Conservation (phyloP, 2,113 vertebrate genomes). For the Heloderma charlesbogerti region DNA sequence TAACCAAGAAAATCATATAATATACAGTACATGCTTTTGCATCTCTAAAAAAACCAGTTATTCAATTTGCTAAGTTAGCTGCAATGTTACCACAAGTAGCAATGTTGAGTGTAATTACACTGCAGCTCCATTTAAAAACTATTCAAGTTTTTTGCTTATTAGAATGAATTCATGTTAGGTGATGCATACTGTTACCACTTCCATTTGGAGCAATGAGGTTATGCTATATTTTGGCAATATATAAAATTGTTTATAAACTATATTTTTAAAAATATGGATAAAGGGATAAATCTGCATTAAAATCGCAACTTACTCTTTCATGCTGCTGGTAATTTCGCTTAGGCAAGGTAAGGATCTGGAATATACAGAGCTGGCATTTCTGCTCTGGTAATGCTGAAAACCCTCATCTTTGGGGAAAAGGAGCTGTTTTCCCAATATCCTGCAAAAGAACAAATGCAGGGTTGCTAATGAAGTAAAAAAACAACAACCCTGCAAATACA, state of each 20-base stretch:
- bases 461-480: background rate
- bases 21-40: background rate
- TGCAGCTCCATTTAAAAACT: background rate
- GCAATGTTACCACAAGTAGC: background rate
- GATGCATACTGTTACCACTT: background rate
- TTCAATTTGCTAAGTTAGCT: background rate
- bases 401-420: slow-evolving; percentile 81
- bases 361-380: slow-evolving; percentile 12
- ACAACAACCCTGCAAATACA: slow-evolving; percentile 8
- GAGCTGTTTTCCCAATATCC: slow-evolving; percentile 84
- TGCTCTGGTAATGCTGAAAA: slow-evolving; percentile 78
- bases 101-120: background rate
- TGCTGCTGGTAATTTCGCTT: slow-evolving; percentile 45
- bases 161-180: background rate
- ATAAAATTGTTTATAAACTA: background rate
- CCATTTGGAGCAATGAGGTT: background rate
- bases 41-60: background rate
- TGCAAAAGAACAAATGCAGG: slow-evolving; percentile 39
- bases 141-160: background rate
- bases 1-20: background rate
- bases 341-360: slow-evolving; percentile 25
- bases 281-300: background rate
- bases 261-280: background rate
- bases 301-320: slow-evolving; percentile 76
- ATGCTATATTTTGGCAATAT: background rate